A percentile compares a stretch with the other conserved stretches of the same genome.
phyloP scores from a whole-genome alignment of 2,888 invertebrate species.

The Brenthis ino region DNA sequence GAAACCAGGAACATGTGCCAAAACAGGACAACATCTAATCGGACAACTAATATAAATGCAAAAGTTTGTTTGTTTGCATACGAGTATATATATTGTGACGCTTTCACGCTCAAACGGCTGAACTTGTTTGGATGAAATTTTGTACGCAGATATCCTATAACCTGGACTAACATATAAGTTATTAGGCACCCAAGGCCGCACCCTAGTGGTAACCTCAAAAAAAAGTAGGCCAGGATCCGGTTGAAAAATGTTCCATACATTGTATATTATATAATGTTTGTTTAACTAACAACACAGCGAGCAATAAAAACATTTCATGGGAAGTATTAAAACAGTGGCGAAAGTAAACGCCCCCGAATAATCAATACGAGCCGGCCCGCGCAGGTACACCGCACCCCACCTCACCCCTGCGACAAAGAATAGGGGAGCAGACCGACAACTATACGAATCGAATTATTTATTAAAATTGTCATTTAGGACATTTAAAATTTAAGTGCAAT shows the following conservation, averaged over 20 bases:
- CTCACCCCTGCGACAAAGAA: constrained; percentile 39
- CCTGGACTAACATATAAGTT: no score
- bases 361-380: constrained; percentile 67
- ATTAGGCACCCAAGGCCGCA: no score
- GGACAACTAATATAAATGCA: no score
- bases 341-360: constrained; percentile 76
- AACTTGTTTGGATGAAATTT: no score
- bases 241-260: background rate
- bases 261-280: constrained; percentile 62
- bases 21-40: no score
- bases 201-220: no score
- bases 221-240: background rate
- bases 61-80: no score
- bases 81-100: no score
- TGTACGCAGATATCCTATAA: no score
- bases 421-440: background rate
- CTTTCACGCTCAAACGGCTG: no score
- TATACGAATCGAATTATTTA: background rate
- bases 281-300: constrained; percentile 51
- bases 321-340: constrained; percentile 79
- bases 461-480: background rate
- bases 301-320: constrained; percentile 80
- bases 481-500: no score
- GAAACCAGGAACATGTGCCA: no score
- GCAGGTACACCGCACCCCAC: constrained; percentile 65